phyloP scores from a whole-genome alignment of 2,113 vertebrate genomes.

The Chionis minor region DNA sequence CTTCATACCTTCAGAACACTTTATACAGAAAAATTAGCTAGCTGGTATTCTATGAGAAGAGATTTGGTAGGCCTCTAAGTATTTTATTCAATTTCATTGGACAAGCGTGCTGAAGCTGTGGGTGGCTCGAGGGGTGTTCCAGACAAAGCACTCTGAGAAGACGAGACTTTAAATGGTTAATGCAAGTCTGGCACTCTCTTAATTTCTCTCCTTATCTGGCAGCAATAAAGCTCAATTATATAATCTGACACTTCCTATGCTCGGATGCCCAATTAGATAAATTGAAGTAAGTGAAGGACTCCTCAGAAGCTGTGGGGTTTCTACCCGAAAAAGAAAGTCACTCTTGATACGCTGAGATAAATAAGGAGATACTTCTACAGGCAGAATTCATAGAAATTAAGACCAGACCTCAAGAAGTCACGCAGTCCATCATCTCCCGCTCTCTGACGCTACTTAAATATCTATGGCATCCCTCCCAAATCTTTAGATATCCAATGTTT shows the following conservation, averaged over 20 bases:
- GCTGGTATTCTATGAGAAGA: not conserved
- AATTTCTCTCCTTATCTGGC: slow-evolving; percentile 2
- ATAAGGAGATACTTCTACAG: not conserved
- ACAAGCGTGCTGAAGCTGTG: not conserved
- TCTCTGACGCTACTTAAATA: not conserved
- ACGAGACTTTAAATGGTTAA: not conserved
- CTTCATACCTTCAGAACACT: not conserved
- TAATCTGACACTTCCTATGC: slow-evolving; percentile 39
- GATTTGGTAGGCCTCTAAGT: not conserved
- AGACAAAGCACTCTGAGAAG: not conserved
- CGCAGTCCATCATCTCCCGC: not conserved
- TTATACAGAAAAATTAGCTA: not conserved
- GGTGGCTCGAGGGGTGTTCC: not conserved
- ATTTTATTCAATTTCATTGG: not conserved
- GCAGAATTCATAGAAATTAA: not conserved
- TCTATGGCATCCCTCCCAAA: not conserved
- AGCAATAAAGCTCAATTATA: slow-evolving; percentile 47
- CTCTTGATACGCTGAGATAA: not conserved
- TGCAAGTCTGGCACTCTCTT: not conserved
- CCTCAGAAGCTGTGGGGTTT: not conserved
- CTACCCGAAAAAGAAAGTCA: not conserved
- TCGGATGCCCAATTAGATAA: not conserved
- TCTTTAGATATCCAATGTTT: not conserved
- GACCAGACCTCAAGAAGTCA: not conserved
- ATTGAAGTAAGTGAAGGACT: not conserved